A percentile compares a stretch with the other conserved stretches of the same genome.
These are phyloP conservation scores for Pteromalus puparum DNA, from an alignment of 1,140 invertebrate species.

Conservation along the genomic window DNA sequence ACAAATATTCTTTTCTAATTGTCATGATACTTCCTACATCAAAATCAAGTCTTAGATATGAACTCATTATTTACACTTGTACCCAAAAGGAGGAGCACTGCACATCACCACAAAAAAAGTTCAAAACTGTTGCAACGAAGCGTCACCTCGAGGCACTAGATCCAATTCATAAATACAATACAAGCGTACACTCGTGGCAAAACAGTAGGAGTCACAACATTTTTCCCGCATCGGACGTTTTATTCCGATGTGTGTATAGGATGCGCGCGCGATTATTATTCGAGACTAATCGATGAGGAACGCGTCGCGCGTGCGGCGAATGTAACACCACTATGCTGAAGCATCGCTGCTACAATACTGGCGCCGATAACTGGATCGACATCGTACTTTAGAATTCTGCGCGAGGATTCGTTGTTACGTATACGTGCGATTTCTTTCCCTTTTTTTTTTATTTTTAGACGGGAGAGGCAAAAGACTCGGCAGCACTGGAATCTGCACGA, in stretches of 20 bases:
- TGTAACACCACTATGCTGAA: background rate
- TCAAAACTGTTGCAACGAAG: background rate
- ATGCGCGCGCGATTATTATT: background rate
- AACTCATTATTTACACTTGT: no score
- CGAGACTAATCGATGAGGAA: background rate
- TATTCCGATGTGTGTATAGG: background rate
- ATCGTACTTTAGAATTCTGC: background rate
- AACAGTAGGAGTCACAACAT: background rate
- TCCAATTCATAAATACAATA: background rate
- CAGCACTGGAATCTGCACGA: no score
- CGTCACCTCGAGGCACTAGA: background rate
- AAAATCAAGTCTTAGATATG: no score
- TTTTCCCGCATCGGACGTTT: background rate
- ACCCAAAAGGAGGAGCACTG: no score
- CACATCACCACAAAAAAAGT: no score
- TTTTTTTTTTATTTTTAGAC: no score
- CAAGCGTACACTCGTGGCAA: background rate
- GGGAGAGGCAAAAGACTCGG: no score
- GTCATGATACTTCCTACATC: no score
- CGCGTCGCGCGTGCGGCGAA: background rate
- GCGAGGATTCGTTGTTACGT: background rate
- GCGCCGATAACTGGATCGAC: constrained; percentile 1
- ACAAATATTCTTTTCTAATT: no score
- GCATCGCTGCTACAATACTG: background rate
- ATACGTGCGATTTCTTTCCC: no score